phyloP scores from a whole-genome alignment of 2,797 vertebrate genomes.

The Clamator glandarius region DNA sequence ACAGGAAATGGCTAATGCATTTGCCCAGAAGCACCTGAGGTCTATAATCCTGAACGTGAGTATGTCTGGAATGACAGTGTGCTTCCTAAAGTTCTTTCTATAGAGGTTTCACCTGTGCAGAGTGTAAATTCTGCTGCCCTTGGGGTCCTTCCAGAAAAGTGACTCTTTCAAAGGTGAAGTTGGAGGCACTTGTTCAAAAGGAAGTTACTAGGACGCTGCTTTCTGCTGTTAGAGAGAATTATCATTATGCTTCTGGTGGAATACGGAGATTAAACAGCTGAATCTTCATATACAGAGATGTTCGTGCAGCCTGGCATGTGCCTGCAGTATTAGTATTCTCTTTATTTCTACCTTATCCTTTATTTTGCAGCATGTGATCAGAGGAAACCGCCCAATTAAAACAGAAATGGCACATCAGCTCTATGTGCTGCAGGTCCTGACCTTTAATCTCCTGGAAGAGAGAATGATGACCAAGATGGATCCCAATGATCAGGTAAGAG shows the following conservation, averaged over 20 bases:
- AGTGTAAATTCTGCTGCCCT: slow-evolving; percentile 14
- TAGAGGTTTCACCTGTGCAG: background rate
- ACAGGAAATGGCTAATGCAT: slow-evolving; percentile 96
- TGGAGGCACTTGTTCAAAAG: background rate
- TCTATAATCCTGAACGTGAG: slow-evolving; percentile 71
- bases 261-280: background rate
- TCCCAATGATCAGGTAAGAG: slow-evolving; percentile 90
- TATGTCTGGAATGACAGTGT: slow-evolving; percentile 10
- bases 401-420: slow-evolving; percentile 99
- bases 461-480: slow-evolving; percentile 99
- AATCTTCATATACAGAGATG: background rate
- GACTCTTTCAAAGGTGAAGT: background rate
- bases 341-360: background rate
- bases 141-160: background rate
- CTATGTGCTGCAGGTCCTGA: slow-evolving; percentile 96
- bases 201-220: background rate
- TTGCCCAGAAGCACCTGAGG: slow-evolving; percentile 95
- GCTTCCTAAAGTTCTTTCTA: background rate
- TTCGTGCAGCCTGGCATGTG: background rate
- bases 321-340: background rate
- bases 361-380: slow-evolving; percentile 88
- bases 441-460: slow-evolving; percentile 97
- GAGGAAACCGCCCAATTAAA: slow-evolving; percentile 97
- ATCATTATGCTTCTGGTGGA: background rate
- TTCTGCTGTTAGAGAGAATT: background rate